Percentiles rank a stretch among this genome's conserved stretches.
These are phyloP conservation scores for Serilophus lunatus DNA, from an alignment of 2,113 vertebrate genomes.

Conservation along the genomic window DNA sequence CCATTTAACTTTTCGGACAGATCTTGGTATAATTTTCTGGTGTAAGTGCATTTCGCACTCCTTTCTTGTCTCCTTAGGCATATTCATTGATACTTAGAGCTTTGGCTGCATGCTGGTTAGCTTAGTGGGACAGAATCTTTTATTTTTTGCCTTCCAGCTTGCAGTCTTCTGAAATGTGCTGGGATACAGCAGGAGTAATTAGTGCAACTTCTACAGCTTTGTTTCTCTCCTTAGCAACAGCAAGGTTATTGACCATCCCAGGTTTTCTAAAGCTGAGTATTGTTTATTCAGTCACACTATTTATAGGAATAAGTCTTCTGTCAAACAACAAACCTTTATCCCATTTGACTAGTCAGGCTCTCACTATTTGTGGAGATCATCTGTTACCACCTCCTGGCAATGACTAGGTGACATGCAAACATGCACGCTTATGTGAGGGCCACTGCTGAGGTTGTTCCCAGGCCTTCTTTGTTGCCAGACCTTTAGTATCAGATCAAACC, in stretches of 20 bases:
- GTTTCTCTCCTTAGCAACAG: neutral
- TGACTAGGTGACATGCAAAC: neutral
- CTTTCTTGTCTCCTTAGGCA: neutral
- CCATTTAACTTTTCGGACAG: neutral
- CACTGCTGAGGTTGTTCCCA: neutral
- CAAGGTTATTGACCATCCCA: neutral
- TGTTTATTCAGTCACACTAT: neutral
- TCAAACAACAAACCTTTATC: neutral
- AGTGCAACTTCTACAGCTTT: neutral
- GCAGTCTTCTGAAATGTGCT: neutral
- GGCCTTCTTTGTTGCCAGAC: neutral
- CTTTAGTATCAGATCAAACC: neutral
- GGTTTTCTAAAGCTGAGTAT: neutral
- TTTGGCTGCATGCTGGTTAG: neutral
- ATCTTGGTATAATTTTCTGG: neutral
- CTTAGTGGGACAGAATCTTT: neutral
- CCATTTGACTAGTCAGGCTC: neutral
- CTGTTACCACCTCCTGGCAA: neutral
- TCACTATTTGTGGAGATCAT: neutral
- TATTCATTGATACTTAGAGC: neutral
- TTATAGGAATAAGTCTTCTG: neutral
- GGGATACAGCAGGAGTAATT: neutral
- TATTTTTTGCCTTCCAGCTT: neutral
- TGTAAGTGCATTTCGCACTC: neutral
- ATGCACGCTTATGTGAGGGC: rapidly evolving